Percentiles rank a stretch among this genome's conserved stretches.
Conservation (phyloP, 2,888 invertebrate genomes). For the Acleris cristana region DNA sequence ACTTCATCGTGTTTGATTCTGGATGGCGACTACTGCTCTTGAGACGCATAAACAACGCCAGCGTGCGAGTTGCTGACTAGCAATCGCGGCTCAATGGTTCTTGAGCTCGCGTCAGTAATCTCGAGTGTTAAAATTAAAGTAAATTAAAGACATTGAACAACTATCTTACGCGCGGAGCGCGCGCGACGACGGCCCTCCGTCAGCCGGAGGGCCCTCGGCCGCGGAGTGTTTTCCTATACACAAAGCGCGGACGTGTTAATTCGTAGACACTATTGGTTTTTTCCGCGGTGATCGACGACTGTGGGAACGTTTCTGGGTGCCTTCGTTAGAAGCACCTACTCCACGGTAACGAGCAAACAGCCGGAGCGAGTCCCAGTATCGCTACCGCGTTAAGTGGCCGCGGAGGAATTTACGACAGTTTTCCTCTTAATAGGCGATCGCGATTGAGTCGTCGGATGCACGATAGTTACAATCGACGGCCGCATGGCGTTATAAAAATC, state of each 20-base stretch:
- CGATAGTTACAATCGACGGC: constrained; percentile 55
- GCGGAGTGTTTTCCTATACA: constrained; percentile 81
- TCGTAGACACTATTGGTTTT: constrained; percentile 81
- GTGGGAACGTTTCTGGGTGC: constrained; percentile 81
- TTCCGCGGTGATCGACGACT: constrained; percentile 80
- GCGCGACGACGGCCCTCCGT: constrained; percentile 74
- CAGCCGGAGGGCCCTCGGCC: constrained; percentile 77
- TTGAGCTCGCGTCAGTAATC: constrained; percentile 51
- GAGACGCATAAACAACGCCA: constrained; percentile 59
- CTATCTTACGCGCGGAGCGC: constrained; percentile 70
- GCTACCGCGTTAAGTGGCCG: constrained; percentile 78
- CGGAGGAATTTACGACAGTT: constrained; percentile 76
- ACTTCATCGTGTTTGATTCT: constrained; percentile 36
- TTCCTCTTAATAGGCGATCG: constrained; percentile 63
- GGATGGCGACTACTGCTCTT: constrained; percentile 48
- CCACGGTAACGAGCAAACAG: constrained; percentile 80
- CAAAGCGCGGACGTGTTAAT: constrained; percentile 81
- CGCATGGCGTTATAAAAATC: constrained; percentile 70
- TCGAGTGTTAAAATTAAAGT: constrained; percentile 71
- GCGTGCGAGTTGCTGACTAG: constrained; percentile 56
- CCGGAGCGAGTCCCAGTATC: constrained; percentile 72
- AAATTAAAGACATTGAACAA: constrained; percentile 74
- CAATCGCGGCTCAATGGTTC: constrained; percentile 60
- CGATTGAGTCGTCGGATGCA: constrained; percentile 59
- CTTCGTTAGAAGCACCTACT: constrained; percentile 80